These are phyloP conservation scores for Hyperoplus lanceolatus DNA, from an alignment of 2,797 vertebrate genomes.

Conservation along the genomic window DNA sequence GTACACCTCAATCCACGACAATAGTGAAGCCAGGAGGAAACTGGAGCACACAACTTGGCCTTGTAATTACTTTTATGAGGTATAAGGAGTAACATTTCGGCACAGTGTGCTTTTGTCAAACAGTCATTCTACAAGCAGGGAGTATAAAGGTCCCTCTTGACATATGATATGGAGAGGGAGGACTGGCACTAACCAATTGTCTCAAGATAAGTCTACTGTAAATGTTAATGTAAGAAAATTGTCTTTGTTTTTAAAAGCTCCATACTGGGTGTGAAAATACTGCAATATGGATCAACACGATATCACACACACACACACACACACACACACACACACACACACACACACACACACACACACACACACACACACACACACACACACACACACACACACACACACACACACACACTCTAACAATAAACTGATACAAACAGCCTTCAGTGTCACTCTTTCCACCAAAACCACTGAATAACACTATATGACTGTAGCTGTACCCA, in stretches of 20 bases:
- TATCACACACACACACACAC: constrained; percentile 13
- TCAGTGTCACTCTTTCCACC: too few species aligned
- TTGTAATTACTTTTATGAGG: constrained; percentile 70
- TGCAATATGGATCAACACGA: constrained; percentile 21
- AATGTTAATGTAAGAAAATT: constrained; percentile 1
- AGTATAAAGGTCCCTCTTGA: constrained; percentile 26
- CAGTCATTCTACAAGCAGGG: constrained; percentile 1
- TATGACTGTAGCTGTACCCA: too few species aligned
- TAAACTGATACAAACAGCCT: too few species aligned
- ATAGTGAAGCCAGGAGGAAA: constrained; percentile 39
- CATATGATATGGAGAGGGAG: not conserved
- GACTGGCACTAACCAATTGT: not conserved
- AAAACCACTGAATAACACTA: too few species aligned
- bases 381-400: too few species aligned
- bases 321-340: not conserved
- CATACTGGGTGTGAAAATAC: not conserved
- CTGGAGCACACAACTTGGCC: constrained; percentile 36
- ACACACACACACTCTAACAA: too few species aligned
- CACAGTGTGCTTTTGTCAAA: constrained; percentile 53
- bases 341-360: too few species aligned
- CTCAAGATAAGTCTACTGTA: not conserved
- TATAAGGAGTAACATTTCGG: constrained; percentile 48
- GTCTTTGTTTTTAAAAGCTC: constrained; percentile 26
- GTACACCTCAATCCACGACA: constrained; percentile 26
- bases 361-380: too few species aligned